Evolutionary conservation across 2,113 vertebrate genomes (phyloP).

Genomic region (Elaphurus davidianus): DNA sequence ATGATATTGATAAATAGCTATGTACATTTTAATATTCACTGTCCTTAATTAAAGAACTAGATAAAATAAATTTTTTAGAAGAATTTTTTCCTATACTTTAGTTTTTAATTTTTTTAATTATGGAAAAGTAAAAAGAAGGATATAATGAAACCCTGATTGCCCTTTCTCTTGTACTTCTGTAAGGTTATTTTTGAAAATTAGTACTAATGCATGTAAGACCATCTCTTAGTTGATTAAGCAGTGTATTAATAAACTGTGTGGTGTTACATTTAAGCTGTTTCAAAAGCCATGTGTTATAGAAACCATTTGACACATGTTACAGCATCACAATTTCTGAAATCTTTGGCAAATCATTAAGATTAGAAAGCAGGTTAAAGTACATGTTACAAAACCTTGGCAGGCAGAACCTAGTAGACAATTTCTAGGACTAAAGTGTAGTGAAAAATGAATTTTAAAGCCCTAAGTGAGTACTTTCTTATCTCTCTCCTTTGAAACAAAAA

Average conservation of each 20-base stretch:
- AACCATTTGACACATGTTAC: neutral
- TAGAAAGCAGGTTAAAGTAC: neutral
- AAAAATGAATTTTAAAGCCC: neutral
- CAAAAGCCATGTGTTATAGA: neutral
- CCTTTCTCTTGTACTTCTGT: neutral
- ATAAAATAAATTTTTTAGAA: slow-evolving; percentile 28
- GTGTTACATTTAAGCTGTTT: slow-evolving; percentile 31
- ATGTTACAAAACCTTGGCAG: neutral
- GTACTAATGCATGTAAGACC: neutral
- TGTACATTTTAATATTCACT: neutral
- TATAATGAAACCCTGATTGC: neutral
- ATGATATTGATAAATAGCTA: slow-evolving; percentile 6
- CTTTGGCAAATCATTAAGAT: neutral
- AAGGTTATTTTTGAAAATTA: slow-evolving; percentile 27
- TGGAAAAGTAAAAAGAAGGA: neutral
- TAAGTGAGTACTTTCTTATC: neutral
- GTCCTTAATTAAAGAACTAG: slow-evolving; percentile 1
- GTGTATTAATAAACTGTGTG: neutral
- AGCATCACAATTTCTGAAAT: neutral
- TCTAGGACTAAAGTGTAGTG: neutral
- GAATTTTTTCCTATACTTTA: neutral
- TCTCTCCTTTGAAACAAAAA: slow-evolving; percentile 14
- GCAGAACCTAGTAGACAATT: neutral
- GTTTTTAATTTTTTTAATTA: slow-evolving; percentile 21
- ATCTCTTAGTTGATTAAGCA: slow-evolving; percentile 28